Conservation (phyloP, 2,113 vertebrate genomes). For the Hemicordylus capensis region DNA sequence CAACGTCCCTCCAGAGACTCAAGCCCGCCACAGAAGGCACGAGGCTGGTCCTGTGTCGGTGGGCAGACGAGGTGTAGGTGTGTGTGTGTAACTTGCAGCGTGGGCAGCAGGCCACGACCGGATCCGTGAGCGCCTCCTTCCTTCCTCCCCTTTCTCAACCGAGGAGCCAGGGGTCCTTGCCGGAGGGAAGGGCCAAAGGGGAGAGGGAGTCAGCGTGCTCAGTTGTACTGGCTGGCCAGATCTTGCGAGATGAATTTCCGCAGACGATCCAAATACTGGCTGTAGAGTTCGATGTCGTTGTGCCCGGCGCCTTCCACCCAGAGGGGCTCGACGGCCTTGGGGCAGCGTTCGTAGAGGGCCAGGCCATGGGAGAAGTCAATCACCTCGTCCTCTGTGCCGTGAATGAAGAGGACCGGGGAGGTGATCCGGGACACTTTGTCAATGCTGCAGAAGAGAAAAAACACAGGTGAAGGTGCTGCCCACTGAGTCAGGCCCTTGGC, state of each 20-base stretch:
- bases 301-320: conserved; percentile 98
- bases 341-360: conserved; percentile 95
- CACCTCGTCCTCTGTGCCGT: conserved; percentile 97
- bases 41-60: neutral
- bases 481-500: neutral
- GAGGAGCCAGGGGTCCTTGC: neutral
- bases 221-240: conserved; percentile 78
- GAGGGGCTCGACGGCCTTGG: conserved; percentile 95
- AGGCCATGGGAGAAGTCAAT: conserved; percentile 98
- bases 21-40: neutral
- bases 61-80: neutral
- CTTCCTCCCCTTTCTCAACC: neutral
- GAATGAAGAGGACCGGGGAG: conserved; percentile 96
- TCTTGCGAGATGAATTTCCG: conserved; percentile 95
- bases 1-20: no score
- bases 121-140: neutral
- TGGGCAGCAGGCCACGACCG: neutral
- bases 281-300: conserved; percentile 98
- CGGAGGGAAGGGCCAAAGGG: neutral
- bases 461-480: neutral
- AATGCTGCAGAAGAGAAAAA: conserved; percentile 77
- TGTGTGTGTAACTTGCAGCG: neutral
- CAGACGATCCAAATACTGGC: conserved; percentile 96
- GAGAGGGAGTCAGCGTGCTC: neutral
- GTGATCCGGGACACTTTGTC: conserved; percentile 98